These are phyloP conservation scores for Blera fallax DNA, from an alignment of 2,888 invertebrate genomes.

Conservation along the genomic window DNA sequence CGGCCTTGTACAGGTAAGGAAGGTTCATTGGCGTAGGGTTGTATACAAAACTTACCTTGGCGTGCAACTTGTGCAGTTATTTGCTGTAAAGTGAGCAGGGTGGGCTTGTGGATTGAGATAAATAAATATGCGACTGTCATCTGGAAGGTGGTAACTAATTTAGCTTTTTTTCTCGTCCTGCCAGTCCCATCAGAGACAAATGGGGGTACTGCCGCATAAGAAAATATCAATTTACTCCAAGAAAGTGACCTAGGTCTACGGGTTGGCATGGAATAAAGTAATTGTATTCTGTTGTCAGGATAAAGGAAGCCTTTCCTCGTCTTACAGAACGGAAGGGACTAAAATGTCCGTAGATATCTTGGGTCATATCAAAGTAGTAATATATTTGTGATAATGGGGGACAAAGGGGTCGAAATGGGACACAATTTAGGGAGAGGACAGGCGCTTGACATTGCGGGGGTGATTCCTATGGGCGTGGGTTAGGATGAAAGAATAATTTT, in stretches of 20 bases:
- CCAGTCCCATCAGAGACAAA: neutral
- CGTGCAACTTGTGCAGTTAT: neutral
- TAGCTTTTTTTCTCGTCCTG: neutral
- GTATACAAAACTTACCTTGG: neutral
- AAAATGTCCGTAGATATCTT: too few relatives aligned
- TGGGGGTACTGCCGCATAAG: neutral
- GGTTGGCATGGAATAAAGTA: slow-evolving; percentile 1
- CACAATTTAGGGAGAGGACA: neutral
- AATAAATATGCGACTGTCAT: neutral
- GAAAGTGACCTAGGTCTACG: neutral
- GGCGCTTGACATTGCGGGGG: neutral
- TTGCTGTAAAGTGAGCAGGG: neutral
- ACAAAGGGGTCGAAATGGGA: slow-evolving; percentile 18
- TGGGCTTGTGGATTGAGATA: too few relatives aligned
- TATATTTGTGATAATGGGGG: slow-evolving; percentile 43
- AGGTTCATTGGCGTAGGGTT: too few relatives aligned
- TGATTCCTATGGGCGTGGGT: neutral
- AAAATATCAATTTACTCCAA: neutral
- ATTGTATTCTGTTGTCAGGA: slow-evolving; percentile 23
- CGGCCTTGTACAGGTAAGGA: slow-evolving; percentile 79
- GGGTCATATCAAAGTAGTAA: neutral
- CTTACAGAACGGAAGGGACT: neutral
- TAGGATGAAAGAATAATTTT: slow-evolving; percentile 2
- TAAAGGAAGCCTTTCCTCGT: neutral
- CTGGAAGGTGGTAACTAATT: neutral